These are phyloP conservation scores for Lasioglossum baleicum DNA, from an alignment of 1,140 invertebrate genomes.

Conservation along the genomic window DNA sequence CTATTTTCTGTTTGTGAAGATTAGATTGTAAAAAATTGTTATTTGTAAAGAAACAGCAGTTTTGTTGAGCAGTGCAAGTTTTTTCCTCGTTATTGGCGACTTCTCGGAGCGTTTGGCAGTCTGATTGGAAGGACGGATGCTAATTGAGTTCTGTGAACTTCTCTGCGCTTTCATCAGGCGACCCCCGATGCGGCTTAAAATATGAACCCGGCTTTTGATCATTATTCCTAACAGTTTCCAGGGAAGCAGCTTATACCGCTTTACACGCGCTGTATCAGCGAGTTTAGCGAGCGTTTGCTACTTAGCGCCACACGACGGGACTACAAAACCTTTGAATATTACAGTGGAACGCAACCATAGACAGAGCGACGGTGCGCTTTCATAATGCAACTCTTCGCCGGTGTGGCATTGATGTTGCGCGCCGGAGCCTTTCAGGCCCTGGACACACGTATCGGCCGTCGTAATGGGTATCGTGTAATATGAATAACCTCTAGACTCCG, in stretches of 20 bases:
- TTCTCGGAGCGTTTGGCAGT: too few relatives aligned
- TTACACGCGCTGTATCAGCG: neutral
- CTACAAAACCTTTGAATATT: conserved; percentile 4
- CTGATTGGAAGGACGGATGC: too few relatives aligned
- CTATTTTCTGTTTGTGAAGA: too few relatives aligned
- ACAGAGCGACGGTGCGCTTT: neutral
- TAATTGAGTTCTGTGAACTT: too few relatives aligned
- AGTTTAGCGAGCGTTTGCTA: neutral
- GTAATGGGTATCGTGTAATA: conserved; percentile 1
- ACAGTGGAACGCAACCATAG: neutral
- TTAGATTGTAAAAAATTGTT: too few relatives aligned
- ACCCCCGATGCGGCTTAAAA: too few relatives aligned
- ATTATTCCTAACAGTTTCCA: neutral
- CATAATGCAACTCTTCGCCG: neutral
- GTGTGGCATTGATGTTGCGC: neutral
- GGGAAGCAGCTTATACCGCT: neutral
- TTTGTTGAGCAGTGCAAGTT: too few relatives aligned
- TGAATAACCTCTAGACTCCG: neutral
- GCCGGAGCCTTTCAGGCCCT: neutral
- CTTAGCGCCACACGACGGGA: neutral
- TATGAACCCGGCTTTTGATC: neutral
- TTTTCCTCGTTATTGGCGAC: too few relatives aligned
- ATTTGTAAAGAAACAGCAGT: too few relatives aligned
- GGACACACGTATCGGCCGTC: neutral
- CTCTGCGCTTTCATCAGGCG: too few relatives aligned